Conservation (phyloP, 2,113 vertebrate genomes). For the Triplophysa rosa region DNA sequence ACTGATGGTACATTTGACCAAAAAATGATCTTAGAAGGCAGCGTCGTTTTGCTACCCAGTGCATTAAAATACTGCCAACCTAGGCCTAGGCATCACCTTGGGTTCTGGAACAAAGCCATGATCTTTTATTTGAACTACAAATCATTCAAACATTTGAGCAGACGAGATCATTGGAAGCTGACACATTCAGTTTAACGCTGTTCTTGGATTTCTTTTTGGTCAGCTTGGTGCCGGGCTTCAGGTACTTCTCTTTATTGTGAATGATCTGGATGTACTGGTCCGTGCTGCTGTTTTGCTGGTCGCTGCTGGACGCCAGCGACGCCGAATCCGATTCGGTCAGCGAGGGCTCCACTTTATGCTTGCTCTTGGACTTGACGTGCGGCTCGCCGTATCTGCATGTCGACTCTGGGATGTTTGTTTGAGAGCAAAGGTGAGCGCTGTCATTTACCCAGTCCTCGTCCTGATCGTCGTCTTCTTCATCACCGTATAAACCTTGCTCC, state of each 20-base stretch:
- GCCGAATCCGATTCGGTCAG: slow-evolving; percentile 86
- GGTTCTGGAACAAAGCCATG: neutral
- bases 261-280: slow-evolving; percentile 88
- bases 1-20: too few relatives aligned
- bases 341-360: slow-evolving; percentile 72
- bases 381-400: slow-evolving; percentile 63
- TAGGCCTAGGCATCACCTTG: neutral
- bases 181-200: slow-evolving; percentile 62
- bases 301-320: slow-evolving; percentile 87
- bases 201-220: slow-evolving; percentile 75
- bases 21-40: too few relatives aligned
- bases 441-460: slow-evolving; percentile 64
- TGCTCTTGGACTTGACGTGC: slow-evolving; percentile 73
- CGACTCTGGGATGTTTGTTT: slow-evolving; percentile 64
- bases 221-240: slow-evolving; percentile 69
- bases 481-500: slow-evolving; percentile 57
- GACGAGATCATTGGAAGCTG: slow-evolving; percentile 76
- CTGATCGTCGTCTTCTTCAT: slow-evolving; percentile 66
- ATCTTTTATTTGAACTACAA: neutral
- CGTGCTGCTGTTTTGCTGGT: slow-evolving; percentile 85
- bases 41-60: too few relatives aligned
- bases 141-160: slow-evolving; percentile 82
- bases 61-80: neutral
- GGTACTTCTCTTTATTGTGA: slow-evolving; percentile 78
- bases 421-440: slow-evolving; percentile 60